Base-by-base conservation (phyloP, 2,888 invertebrate genomes). In the Pyrrhia umbra region DNA sequence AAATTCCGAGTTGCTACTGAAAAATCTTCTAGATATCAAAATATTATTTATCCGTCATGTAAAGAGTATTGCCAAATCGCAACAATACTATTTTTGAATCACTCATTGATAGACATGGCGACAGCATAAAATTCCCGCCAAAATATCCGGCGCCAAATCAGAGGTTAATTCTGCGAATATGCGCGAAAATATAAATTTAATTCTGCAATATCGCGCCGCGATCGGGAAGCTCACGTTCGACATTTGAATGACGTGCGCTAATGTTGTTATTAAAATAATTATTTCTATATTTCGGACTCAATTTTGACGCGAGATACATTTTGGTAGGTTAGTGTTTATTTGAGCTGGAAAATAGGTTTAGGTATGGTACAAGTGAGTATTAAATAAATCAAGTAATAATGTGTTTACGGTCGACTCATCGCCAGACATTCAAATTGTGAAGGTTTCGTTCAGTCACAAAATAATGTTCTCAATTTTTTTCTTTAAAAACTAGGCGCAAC, bases 161-260 rank as follows among this genome's bases (percentile, higher is more conserved):
- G 13, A 43, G 27, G 0, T 57, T 34, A 59, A 75, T 59, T 63
- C 61, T 63, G 59, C 59, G 34, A 61, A 55, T 63, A 52, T 60
- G 42, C 43, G 56, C 43, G 9, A 62, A 65, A 77, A 63, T 68
- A 58, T 62, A 27, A 57, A 56, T 67, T 68, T 16, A 63, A 73
- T 57, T 74, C 49, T 68, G 64, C 46, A 70, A 43, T 64, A 61
- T 56, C 56, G 47, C 46, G 39, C 15, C 40, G 46, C 47, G 20
- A 59, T 60, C 63, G 20, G 51, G 34, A 37, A 56, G 34, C 52
- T 54, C 40, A 16, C 21, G 20, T 55, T 62, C 59, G 77, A 73
- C 63, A 73, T 40, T 50, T 77, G 69, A 79, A 76, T 70, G 77
- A 67, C 73, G 49, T 45, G 43, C 47, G 54, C 40, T 64, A 60